Conservation (phyloP, 1,140 invertebrate species). For the Zophobas atratus region DNA sequence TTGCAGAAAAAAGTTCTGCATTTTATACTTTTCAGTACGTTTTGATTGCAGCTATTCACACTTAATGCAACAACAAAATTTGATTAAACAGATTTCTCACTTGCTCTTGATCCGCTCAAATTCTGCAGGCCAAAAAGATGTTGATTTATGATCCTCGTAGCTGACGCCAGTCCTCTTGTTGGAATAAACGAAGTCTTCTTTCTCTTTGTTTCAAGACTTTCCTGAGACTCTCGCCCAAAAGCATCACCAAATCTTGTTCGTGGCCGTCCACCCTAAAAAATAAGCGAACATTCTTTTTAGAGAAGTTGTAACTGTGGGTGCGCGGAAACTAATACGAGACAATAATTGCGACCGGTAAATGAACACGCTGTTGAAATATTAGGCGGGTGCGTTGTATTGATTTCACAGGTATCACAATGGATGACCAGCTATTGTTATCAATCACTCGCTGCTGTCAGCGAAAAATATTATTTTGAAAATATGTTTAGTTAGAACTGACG, state of each 20-base stretch:
- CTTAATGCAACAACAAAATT: not conserved
- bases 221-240: slow-evolving; percentile 69
- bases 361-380: slow-evolving; percentile 13
- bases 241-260: slow-evolving; percentile 67
- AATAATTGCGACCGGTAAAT: slow-evolving; percentile 9
- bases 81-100: slow-evolving; percentile 57
- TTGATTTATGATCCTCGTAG: slow-evolving; percentile 82
- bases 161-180: slow-evolving; percentile 78
- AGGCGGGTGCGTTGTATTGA: slow-evolving; percentile 20
- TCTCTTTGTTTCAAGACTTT: slow-evolving; percentile 69
- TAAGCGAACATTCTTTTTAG: not conserved
- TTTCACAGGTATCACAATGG: slow-evolving; percentile 36
- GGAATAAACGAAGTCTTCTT: slow-evolving; percentile 75
- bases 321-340: not conserved
- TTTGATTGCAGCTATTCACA: no score
- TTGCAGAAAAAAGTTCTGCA: no score
- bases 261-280: slow-evolving; percentile 62
- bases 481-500: slow-evolving; percentile 11
- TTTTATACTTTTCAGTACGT: no score
- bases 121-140: slow-evolving; percentile 80
- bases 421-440: slow-evolving; percentile 36
- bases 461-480: slow-evolving; percentile 20
- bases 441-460: slow-evolving; percentile 21
- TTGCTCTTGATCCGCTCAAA: slow-evolving; percentile 70
- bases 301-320: no score